phyloP scores from a whole-genome alignment of 2,888 invertebrate species.

The Malthinus flaveolus region DNA sequence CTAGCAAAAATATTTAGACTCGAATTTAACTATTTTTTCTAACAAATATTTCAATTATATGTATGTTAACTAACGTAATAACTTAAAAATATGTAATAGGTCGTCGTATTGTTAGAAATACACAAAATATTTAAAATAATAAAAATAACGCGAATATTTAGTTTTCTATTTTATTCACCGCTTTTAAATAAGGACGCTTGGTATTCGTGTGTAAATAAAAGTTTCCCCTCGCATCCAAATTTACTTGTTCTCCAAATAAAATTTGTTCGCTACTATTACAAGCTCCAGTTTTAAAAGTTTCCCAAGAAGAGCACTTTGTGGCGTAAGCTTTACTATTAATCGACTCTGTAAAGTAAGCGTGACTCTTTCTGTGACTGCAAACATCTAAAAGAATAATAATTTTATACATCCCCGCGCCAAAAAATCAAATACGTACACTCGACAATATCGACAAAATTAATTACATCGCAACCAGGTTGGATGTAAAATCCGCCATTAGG shows the following conservation, averaged over 20 bases:
- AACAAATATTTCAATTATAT: no score
- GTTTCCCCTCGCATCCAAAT: slow-evolving; percentile 31
- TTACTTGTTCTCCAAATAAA: slow-evolving; percentile 36
- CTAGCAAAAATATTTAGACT: no score
- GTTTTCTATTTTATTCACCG: no score
- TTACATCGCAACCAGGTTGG: slow-evolving; percentile 58
- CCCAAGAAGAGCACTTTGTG: slow-evolving; percentile 34
- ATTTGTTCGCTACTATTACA: slow-evolving; percentile 32
- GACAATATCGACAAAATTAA: slow-evolving; percentile 29
- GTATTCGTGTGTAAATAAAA: slow-evolving; percentile 36
- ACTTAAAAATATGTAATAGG: no score
- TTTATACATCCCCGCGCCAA: background rate
- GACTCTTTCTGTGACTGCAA: slow-evolving; percentile 40
- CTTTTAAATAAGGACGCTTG: slow-evolving; percentile 13
- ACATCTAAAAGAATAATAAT: slow-evolving; percentile 25
- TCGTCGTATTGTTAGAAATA: no score
- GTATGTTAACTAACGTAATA: no score
- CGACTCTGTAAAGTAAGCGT: slow-evolving; percentile 36
- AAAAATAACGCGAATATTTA: no score
- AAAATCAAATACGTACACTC: slow-evolving; percentile 36
- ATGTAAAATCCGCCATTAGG: slow-evolving; percentile 59
- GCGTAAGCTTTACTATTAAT: slow-evolving; percentile 32
- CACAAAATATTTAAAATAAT: no score
- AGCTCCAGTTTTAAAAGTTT: slow-evolving; percentile 27
- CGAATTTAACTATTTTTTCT: no score